Percentiles rank a stretch among this genome's conserved stretches.
phyloP scores from a whole-genome alignment of 2,113 vertebrate species.

The cattle (Bos taurus) region DNA sequence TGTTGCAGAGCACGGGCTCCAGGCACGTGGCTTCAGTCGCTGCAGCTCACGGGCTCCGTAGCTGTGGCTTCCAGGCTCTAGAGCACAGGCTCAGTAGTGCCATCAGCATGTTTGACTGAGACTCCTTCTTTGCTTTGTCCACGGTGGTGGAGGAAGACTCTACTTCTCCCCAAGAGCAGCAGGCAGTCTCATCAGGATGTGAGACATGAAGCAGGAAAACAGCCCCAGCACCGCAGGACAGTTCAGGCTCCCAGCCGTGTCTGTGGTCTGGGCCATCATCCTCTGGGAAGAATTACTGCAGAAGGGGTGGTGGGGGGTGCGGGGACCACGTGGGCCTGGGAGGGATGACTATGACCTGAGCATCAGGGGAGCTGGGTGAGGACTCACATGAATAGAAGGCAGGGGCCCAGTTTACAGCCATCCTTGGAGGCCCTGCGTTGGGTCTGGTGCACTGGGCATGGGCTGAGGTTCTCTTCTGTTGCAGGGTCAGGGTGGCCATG shows the following conservation, averaged over 20 bases:
- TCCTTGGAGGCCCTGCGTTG: no score
- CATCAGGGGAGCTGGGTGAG: neutral
- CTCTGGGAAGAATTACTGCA: rapidly evolving
- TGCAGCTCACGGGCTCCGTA: rapidly evolving
- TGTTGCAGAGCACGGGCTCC: neutral
- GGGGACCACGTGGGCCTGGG: rapidly evolving
- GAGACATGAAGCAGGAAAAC: rapidly evolving
- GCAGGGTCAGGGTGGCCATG: rapidly evolving
- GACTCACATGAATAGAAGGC: neutral
- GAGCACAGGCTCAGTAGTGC: neutral
- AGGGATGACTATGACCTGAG: neutral
- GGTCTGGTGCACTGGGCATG: rapidly evolving
- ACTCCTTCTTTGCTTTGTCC: no score
- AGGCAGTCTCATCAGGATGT: no score
- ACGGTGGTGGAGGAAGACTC: neutral
- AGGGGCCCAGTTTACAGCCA: rapidly evolving
- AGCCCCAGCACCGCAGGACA: rapidly evolving
- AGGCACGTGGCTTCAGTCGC: rapidly evolving
- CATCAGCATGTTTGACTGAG: no score
- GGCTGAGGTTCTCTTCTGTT: neutral
- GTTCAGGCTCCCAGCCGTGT: rapidly evolving
- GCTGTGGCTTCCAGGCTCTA: neutral
- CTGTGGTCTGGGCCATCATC: rapidly evolving
- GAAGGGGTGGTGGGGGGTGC: neutral
- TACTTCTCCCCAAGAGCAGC: neutral